Evolutionary conservation across 2,888 invertebrate genomes (phyloP), one percentile per base, ranked within the genome.

Genomic region (Sialis fuliginosa): DNA sequence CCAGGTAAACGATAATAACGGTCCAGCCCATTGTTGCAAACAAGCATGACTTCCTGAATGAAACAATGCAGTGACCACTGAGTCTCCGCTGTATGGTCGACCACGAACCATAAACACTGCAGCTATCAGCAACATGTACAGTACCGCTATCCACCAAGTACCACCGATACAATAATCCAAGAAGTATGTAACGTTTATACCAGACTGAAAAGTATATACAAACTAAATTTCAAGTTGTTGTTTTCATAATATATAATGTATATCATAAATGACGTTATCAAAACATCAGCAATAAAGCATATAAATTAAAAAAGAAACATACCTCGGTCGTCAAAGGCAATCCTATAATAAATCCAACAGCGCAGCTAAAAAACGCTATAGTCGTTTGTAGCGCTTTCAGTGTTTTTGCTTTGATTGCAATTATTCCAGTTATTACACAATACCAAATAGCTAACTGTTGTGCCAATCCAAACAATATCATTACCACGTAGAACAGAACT

Each of bases 381-480:
- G 82, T 82, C 1, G 84, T 84, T 64, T 86, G 83, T 84, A 85
- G 86, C 1, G 79, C 71, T 54, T 77, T 75, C 53, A 90, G 63
- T 51, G 75, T 71, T 59, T 75, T 70, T n/a, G 79, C 67, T 64
- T 84, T 78, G 61, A 89, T 72, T 39, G 87, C 73, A 75, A 89
- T 77, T 45, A 91, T 74, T 3, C 88, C 87, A 13, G 86, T 81
- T 50, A 90, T 83, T 46, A 91, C 85, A 58, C 87, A 87, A 60
- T 90, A 88, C 91, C 91, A 91, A 58, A 91, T 81, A 1, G 88
- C 89, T 54, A 90, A 69, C 66, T 90, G 82, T 56, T 91, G 91
- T 5, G 86, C 87, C 49, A 92, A 74, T 1, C 90, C 91, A 59
- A 92, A 88, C 57, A 87, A 70, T 52, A 90, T 84, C 49, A 91